Base-by-base conservation (phyloP, 2,888 invertebrate genomes). In the Alloscopus bannaensis region DNA sequence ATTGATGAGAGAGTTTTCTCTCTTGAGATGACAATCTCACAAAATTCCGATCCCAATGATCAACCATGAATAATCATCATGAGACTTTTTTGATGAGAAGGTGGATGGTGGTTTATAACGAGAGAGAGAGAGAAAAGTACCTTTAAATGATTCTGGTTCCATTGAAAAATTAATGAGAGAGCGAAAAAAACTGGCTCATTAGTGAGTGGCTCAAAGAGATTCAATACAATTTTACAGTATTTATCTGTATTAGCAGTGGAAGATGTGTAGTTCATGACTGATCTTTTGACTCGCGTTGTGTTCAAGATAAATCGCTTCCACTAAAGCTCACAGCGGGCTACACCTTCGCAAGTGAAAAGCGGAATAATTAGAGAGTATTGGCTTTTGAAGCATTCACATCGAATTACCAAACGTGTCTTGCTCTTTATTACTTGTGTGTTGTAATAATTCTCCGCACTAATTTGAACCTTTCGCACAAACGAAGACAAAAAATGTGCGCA, bases 11-110 rank as follows among this genome's bases (percentile, higher is more conserved):
- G n/a, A n/a, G n/a, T n/a, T n/a, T n/a, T n/a, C n/a, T n/a, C n/a
- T n/a, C n/a, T n/a, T n/a, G 59, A 76, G 77, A 77, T 77, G 77
- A 77, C 77, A 77, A 77, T 77, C 77, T 77, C 64, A 13, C 36
- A 13, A 69, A 77, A 77, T 77, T 77, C 77, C 77, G 70, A 77
- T 77, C 70, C 69, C 29, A 28, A 66, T 65, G 31, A 6, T 59
- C 40, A 76, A 60, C 60, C 65, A 76, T 24, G 8, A 68, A 60
- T 64, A 22, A 72, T 72, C 62, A 29, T 29, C 59, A 40, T 73
- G 52, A 64, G n/a, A n/a, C n/a, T n/a, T n/a, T n/a, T n/a, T n/a
- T 57, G 52, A 52, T 8, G 22, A 52, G 16, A 52, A 22, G 24
- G 16, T 22, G 20, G 52, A 22, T 6, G 52, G 24, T 20, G 52